Evolutionary conservation across 2,113 vertebrate species (phyloP), one percentile per base, ranked within the genome.

Genomic region (Nothocercus nigrocapillus): DNA sequence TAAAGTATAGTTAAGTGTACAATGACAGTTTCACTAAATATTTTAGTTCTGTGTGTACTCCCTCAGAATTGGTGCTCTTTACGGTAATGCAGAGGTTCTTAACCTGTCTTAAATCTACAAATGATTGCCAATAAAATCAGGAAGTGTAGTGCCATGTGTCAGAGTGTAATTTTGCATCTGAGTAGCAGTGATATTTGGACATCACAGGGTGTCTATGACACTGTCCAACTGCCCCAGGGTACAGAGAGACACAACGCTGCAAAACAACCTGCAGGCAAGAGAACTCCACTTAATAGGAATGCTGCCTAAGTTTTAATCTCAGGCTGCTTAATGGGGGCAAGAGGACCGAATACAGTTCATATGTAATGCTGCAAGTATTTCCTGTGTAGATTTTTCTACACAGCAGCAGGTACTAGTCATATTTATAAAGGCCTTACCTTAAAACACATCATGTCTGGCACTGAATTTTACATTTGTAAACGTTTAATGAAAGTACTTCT

Each of bases 71-170:
- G 96, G 95, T 94, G 95, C 95, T 96, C 93, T 89, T 95, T 96
- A 94, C 93, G 85, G 78, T 91, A 78, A 95, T 91, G 51, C 79
- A 94, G 24, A 88, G 82, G 30, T 76, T 97, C 96, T 96, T 85
- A 95, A 95, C 77, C 95, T 96, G 87, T 88, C 85, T 95, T 81
- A 70, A 97, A 78, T 91, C 73, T 96, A 28, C 84, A 80, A 61
- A 5, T 70, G 77, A 97, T 98, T 96, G 95, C 95, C 87, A 97
- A 96, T 98, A 98, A 97, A 98, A 94, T 64, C 76, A 92, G 90
- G 94, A 97, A 93, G 47, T 86, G 64, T 88, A 92, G 36, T 74
- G 30, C 49, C 54, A 4, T 63, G 85, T 87, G 16, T 94, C 42
- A 20, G 66, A 92, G 25, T 49, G 53, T 96, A n/a, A 36, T 94